phyloP scores from a whole-genome alignment of 2,797 vertebrate species.

The Ptychadena robeensis region DNA sequence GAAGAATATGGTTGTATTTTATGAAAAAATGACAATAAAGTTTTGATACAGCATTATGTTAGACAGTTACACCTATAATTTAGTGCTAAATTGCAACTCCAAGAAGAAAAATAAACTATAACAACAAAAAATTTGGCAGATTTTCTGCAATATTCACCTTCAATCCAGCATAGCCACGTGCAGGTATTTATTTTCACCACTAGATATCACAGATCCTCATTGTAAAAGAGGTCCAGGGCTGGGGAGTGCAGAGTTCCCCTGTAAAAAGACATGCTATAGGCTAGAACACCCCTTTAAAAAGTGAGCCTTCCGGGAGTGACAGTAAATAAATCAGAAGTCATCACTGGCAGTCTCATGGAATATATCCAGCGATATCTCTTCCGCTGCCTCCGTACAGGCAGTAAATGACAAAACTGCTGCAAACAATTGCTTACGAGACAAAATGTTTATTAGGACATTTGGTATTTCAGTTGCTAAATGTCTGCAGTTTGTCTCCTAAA shows the following conservation, averaged over 20 bases:
- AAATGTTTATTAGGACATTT: conserved; percentile 67
- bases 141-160: no score
- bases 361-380: neutral
- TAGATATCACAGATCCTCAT: no score
- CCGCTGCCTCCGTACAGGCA: neutral
- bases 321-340: neutral
- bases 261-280: neutral
- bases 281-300: neutral
- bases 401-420: conserved; percentile 16
- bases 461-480: conserved; percentile 71
- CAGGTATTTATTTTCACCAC: no score
- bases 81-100: no score
- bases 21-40: no score
- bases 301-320: neutral
- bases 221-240: no score
- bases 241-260: neutral
- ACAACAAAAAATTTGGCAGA: no score
- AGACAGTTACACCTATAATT: no score
- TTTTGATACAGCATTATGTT: no score
- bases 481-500: conserved; percentile 73
- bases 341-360: neutral
- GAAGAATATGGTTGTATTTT: no score
- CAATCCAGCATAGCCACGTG: no score
- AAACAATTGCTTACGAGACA: conserved; percentile 55
- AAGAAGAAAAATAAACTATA: no score